phyloP scores from a whole-genome alignment of 2,113 vertebrate genomes.

The Scopus umbretta region DNA sequence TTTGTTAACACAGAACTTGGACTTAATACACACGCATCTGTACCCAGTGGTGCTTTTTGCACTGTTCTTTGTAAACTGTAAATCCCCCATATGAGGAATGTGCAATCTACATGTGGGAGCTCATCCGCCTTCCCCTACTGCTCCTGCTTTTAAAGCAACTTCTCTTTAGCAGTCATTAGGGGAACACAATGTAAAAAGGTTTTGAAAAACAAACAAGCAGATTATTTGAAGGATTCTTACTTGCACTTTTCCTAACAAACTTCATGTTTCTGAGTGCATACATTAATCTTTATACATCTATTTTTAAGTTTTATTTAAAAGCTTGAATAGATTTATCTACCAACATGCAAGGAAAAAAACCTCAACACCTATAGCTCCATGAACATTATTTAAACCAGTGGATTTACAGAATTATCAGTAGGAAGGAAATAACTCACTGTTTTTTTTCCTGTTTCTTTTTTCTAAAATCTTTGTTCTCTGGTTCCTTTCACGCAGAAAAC shows the following conservation, averaged over 20 bases:
- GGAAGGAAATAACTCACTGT: not conserved
- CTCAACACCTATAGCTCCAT: not conserved
- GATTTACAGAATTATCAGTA: not conserved
- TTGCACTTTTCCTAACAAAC: not conserved
- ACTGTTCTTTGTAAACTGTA: not conserved
- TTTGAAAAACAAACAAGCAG: not conserved
- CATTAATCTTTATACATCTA: not conserved
- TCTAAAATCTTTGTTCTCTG: not conserved
- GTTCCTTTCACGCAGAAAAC: not conserved
- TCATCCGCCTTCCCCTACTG: not conserved
- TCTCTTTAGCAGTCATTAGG: not conserved
- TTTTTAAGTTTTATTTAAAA: not conserved
- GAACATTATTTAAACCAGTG: not conserved
- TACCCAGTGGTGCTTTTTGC: slow-evolving; percentile 16
- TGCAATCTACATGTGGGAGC: not conserved
- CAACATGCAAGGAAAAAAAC: not conserved
- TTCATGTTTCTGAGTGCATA: not conserved
- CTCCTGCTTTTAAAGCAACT: not conserved
- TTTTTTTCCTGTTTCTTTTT: not conserved
- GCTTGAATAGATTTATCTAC: not conserved
- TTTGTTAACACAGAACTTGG: slow-evolving; percentile 22
- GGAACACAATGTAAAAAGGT: not conserved
- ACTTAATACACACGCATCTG: not conserved
- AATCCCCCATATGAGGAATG: not conserved
- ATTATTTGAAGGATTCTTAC: not conserved